phyloP scores from a whole-genome alignment of 2,113 vertebrate species.

The Epinephelus lanceolatus region DNA sequence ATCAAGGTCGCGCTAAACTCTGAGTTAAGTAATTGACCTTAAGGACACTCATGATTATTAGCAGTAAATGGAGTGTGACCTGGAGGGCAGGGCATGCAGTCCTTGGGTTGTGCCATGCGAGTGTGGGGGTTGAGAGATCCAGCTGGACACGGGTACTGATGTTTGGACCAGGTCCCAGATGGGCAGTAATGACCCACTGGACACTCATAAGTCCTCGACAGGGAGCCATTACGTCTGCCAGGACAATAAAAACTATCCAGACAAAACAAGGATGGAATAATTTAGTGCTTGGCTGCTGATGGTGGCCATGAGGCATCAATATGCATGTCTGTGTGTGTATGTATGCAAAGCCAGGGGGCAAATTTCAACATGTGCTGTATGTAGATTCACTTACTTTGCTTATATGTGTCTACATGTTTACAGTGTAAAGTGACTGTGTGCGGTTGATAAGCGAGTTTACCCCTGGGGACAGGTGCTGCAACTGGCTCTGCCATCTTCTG shows the following conservation, averaged over 20 bases:
- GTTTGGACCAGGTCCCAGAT: constrained; percentile 80
- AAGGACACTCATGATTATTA: constrained; percentile 30
- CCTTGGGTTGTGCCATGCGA: constrained; percentile 75
- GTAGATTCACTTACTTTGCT: neutral
- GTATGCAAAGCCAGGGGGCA: neutral
- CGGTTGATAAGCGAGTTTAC: constrained; percentile 77
- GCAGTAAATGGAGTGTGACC: constrained; percentile 79
- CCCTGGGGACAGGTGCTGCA: constrained; percentile 90
- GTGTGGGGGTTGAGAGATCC: constrained; percentile 87
- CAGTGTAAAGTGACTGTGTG: constrained; percentile 24
- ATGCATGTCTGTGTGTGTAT: neutral
- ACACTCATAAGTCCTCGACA: constrained; percentile 82
- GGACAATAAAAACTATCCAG: constrained; percentile 90
- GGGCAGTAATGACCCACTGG: constrained; percentile 91
- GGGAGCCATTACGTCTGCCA: constrained; percentile 81
- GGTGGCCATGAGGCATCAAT: neutral
- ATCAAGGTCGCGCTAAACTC: constrained; percentile 4
- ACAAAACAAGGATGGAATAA: constrained; percentile 42
- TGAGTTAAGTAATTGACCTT: constrained; percentile 15
- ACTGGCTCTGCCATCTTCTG: constrained; percentile 77
- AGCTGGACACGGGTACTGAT: constrained; percentile 89
- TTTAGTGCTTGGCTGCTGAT: constrained; percentile 7
- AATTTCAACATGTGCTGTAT: neutral
- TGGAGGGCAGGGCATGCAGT: constrained; percentile 90
- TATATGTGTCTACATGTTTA: constrained; percentile 41